Evolutionary conservation across 2,888 invertebrate species (phyloP).

Genomic region (Dolichomitus sp.): DNA sequence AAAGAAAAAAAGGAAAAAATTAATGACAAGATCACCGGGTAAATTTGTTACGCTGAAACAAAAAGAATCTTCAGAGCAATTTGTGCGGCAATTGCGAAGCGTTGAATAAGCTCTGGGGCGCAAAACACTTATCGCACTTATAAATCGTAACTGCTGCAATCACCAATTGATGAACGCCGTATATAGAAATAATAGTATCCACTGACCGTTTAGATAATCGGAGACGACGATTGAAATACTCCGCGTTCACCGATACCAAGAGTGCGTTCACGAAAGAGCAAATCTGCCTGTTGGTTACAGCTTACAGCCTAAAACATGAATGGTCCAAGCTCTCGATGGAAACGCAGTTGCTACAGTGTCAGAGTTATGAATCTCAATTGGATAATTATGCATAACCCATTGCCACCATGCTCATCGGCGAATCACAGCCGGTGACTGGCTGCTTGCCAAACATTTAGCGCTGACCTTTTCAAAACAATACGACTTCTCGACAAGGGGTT

Average conservation of each 20-base stretch:
- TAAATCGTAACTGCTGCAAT: slow-evolving; percentile 22
- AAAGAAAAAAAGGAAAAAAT: slow-evolving; percentile 19
- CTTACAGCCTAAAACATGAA: slow-evolving; percentile 83
- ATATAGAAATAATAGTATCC: slow-evolving; percentile 59
- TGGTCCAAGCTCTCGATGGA: slow-evolving; percentile 77
- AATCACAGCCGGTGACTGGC: slow-evolving; percentile 76
- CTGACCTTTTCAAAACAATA: slow-evolving; percentile 66
- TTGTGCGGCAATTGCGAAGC: not conserved
- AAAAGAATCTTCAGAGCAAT: slow-evolving; percentile 13
- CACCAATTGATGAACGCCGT: slow-evolving; percentile 44
- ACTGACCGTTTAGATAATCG: slow-evolving; percentile 67
- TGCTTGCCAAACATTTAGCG: slow-evolving; percentile 76
- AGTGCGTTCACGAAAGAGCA: slow-evolving; percentile 16
- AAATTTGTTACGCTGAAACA: not conserved
- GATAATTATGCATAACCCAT: slow-evolving; percentile 84
- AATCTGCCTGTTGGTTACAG: slow-evolving; percentile 56
- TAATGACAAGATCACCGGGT: not conserved
- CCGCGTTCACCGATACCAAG: slow-evolving; percentile 53
- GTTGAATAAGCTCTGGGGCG: not conserved
- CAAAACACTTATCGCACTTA: slow-evolving; percentile 17
- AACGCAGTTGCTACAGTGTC: slow-evolving; percentile 77
- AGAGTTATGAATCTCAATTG: slow-evolving; percentile 85
- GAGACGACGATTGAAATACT: slow-evolving; percentile 58
- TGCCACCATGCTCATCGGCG: slow-evolving; percentile 78
- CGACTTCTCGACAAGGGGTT: slow-evolving; percentile 11